These are phyloP conservation scores for Vanessa atalanta DNA, from an alignment of 1,140 invertebrate genomes.

Conservation along the genomic window DNA sequence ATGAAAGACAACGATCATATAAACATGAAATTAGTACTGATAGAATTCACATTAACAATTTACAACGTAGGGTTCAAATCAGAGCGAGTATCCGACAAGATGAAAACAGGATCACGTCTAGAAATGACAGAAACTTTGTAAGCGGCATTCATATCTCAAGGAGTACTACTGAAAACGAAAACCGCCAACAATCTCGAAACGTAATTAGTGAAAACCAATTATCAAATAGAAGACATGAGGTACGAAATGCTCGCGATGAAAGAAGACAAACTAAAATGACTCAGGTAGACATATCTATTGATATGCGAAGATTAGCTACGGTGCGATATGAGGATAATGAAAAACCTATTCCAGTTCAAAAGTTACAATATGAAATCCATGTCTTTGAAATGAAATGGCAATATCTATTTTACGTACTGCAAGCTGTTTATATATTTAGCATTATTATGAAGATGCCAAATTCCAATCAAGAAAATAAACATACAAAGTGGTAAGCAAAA, in stretches of 20 bases:
- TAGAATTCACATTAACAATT: not conserved
- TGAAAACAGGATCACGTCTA: not conserved
- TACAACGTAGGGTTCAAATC: not conserved
- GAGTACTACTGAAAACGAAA: not conserved
- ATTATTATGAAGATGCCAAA: constrained; percentile 24
- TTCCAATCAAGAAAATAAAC: constrained; percentile 31
- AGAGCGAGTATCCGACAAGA: not conserved
- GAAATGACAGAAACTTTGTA: not conserved
- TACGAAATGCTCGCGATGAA: not conserved
- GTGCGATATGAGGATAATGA: not conserved
- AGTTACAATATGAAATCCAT: not conserved
- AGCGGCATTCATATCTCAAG: not conserved
- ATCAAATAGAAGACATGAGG: not conserved
- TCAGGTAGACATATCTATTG: not conserved
- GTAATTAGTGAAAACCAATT: not conserved
- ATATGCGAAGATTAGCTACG: not conserved
- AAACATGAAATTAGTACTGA: not conserved
- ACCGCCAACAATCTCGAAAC: not conserved
- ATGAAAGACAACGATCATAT: not conserved
- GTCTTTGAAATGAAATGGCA: constrained; percentile 35
- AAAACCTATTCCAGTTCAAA: not conserved
- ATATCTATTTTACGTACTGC: constrained; percentile 32
- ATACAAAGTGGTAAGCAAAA: constrained; percentile 48
- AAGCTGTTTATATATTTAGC: constrained; percentile 28
- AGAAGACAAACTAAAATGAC: not conserved